Evolutionary conservation across 1,140 invertebrate species (phyloP).

Genomic region (Drosophila kurseongensis): DNA sequence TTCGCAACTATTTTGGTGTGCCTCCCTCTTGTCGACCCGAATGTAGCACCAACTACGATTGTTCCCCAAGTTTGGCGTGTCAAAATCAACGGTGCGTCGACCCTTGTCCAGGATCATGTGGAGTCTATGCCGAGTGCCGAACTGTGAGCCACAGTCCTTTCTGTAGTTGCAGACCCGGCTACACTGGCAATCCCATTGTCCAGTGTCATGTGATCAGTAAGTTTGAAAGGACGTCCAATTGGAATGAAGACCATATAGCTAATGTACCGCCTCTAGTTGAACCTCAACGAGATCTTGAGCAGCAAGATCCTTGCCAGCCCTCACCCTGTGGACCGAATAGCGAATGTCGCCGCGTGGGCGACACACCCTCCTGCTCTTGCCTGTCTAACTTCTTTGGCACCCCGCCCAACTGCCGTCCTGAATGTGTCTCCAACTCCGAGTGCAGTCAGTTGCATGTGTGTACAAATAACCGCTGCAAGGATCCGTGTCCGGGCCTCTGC

Average conservation of each 20-base stretch:
- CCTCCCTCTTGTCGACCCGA: constrained; percentile 89
- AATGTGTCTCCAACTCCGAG: constrained; percentile 88
- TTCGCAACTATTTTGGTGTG: constrained; percentile 87
- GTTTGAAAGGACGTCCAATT: constrained; percentile 24
- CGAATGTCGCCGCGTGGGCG: constrained; percentile 87
- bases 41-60: constrained; percentile 88
- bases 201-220: constrained; percentile 87
- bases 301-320: constrained; percentile 88
- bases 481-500: constrained; percentile 92
- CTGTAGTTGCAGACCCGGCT: constrained; percentile 87
- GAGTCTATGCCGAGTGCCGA: constrained; percentile 87
- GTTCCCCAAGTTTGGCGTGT: constrained; percentile 87
- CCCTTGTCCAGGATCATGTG: constrained; percentile 89
- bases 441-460: constrained; percentile 87
- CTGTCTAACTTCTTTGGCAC: constrained; percentile 87
- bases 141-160: constrained; percentile 88
- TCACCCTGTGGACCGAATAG: constrained; percentile 92
- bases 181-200: constrained; percentile 88
- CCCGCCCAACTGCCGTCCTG: constrained; percentile 89
- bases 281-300: constrained; percentile 61
- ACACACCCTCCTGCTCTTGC: constrained; percentile 87
- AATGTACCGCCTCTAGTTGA: constrained; percentile 57
- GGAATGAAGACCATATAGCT: not conserved
- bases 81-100: constrained; percentile 89
- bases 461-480: constrained; percentile 87